Percentiles rank a stretch among this genome's conserved stretches.
Evolutionary conservation across 2,888 invertebrate genomes (phyloP).

Genomic region (Melanotus villosus): DNA sequence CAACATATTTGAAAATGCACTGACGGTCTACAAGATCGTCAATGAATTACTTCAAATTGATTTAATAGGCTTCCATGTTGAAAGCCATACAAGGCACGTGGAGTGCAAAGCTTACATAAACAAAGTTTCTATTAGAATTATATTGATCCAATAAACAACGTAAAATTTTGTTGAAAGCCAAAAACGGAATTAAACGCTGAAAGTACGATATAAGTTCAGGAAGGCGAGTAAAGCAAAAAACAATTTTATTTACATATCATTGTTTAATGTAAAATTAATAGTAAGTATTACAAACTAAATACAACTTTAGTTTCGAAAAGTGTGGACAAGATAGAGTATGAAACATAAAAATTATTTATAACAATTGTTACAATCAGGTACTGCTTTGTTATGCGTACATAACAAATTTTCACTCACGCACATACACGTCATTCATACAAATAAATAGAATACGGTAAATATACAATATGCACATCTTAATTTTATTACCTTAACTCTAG

Average conservation of each 20-base stretch:
- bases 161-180: no score
- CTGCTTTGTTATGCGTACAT: conserved; percentile 43
- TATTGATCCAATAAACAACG: no score
- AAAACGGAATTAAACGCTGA: no score
- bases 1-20: no score
- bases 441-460: conserved; percentile 38
- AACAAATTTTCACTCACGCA: conserved; percentile 45
- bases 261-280: conserved; percentile 45
- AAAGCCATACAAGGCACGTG: no score
- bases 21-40: no score
- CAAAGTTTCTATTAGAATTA: no score
- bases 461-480: conserved; percentile 37
- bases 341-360: conserved; percentile 44
- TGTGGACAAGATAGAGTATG: conserved; percentile 47
- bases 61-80: no score
- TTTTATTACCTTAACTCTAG: conserved; percentile 29
- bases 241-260: conserved; percentile 31
- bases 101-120: no score
- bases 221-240: no score
- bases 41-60: no score
- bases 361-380: conserved; percentile 54
- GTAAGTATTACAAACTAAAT: conserved; percentile 46
- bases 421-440: conserved; percentile 36
- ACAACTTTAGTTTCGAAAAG: conserved; percentile 45
- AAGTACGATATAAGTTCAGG: no score